These are phyloP conservation scores for Ceramica pisi DNA, from an alignment of 2,888 invertebrate species.

Conservation along the genomic window DNA sequence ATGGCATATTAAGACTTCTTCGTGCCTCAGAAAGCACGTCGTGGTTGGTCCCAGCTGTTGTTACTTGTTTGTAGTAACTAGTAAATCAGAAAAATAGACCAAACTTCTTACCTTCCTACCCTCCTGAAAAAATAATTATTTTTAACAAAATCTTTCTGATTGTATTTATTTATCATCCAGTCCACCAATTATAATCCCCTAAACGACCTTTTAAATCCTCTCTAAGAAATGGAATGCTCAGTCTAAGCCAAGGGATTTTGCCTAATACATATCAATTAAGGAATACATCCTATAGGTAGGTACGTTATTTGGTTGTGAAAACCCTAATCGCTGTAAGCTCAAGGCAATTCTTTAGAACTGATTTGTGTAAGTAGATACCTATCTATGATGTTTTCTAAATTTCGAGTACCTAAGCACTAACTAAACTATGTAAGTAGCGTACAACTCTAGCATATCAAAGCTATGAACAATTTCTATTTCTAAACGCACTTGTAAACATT, in stretches of 20 bases:
- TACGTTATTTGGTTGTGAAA: constrained; percentile 3
- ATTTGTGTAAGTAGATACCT: not conserved
- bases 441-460: constrained; percentile 41
- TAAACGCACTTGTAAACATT: constrained; percentile 48
- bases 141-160: not conserved
- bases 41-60: too few relatives aligned
- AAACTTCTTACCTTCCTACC: not conserved
- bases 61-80: too few relatives aligned
- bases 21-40: too few relatives aligned
- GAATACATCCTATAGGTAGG: not conserved
- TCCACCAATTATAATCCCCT: not conserved
- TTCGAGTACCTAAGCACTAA: constrained; percentile 3
- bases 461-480: constrained; percentile 56
- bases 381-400: constrained; percentile 2
- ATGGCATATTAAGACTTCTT: too few relatives aligned
- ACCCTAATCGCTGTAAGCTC: constrained; percentile 8
- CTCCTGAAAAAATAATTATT: not conserved
- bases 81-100: not conserved
- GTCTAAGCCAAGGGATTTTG: not conserved
- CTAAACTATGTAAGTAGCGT: constrained; percentile 11
- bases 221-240: not conserved
- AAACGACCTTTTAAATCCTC: not conserved
- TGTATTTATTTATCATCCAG: not conserved
- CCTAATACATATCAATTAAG: not conserved
- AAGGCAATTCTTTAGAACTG: constrained; percentile 4